Evolutionary conservation across 2,797 vertebrate species (phyloP).

Genomic region (Valencia hispanica): DNA sequence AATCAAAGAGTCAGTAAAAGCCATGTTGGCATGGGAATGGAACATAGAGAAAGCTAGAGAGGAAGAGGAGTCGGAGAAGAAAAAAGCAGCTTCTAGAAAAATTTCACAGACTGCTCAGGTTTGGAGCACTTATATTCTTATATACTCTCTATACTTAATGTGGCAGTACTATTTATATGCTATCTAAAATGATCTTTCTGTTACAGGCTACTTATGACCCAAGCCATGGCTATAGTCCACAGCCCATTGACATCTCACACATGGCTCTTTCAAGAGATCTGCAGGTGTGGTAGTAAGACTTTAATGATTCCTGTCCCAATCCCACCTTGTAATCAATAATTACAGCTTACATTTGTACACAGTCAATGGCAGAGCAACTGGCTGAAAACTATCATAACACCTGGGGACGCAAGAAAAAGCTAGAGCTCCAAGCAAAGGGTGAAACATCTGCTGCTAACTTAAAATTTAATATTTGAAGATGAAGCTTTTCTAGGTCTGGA

Average conservation of each 20-base stretch:
- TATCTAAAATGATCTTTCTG: conserved; percentile 19
- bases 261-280: conserved; percentile 92
- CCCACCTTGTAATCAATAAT: conserved; percentile 13
- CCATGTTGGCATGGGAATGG: conserved; percentile 98
- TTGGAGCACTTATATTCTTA: conserved; percentile 5
- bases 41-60: conserved; percentile 92
- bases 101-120: conserved; percentile 95
- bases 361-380: conserved; percentile 96
- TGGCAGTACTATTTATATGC: background rate
- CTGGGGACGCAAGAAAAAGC: conserved; percentile 96
- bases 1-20: conserved; percentile 95
- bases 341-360: conserved; percentile 20
- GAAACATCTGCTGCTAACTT: background rate
- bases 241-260: conserved; percentile 88
- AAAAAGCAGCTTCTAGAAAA: conserved; percentile 85
- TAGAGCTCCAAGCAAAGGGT: conserved; percentile 93
- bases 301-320: background rate
- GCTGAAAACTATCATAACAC: conserved; percentile 98
- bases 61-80: conserved; percentile 90
- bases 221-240: conserved; percentile 91
- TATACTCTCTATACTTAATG: background rate
- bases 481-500: conserved; percentile 5
- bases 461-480: background rate
- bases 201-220: conserved; percentile 89
- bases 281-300: conserved; percentile 79